Base-by-base conservation (phyloP, 2,113 vertebrate species). In the Ancistrus triradiatus region DNA sequence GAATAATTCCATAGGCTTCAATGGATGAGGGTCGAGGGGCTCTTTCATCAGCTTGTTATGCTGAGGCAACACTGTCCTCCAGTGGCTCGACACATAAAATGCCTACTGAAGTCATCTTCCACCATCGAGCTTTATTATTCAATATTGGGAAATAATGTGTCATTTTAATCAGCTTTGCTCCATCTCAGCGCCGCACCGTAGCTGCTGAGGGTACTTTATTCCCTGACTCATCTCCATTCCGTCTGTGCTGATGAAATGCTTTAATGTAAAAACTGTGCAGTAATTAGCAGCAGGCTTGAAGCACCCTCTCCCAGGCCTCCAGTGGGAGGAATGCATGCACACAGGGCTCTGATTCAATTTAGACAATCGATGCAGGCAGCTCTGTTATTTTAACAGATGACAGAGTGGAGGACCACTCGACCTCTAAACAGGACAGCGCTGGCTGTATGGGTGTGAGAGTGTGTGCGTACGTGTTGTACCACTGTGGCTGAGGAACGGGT, bases 321-420 rank as follows among this genome's bases (percentile, higher is more conserved):
- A 73, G 49, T 33, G 61, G 53, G 61, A 59, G 42, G 37, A 78
- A n/a, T 77, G 77, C 66, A 79, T 80, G 78, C 83, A 84, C 73
- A 79, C 77, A 85, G 80, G 77, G 71, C 63, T 80, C 62, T 63
- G 65, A 81, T 79, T 86, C 65, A 68, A 59, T 68, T 73, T 68
- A 63, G 38, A 55, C 77, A 78, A 76, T 75, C 67, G 76, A 68
- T 67, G 77, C 80, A 73, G 72, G 38, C 65, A 73, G 78, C 74
- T 82, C 83, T 83, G 80, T 88, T 87, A 85, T 87, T 89, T 78
- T 82, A 81, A 75, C 81, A 79, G 46, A 72, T 84, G 80, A 83
- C 78, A 70, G 19, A 33, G 49, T 74, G 64, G 76, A 87, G 84
- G 72, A 79, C 76, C 80, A 80, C 86, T 88, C 78, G 68, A 86